phyloP scores from a whole-genome alignment of 2,797 vertebrate genomes.

The Sphenopsis melanotis region DNA sequence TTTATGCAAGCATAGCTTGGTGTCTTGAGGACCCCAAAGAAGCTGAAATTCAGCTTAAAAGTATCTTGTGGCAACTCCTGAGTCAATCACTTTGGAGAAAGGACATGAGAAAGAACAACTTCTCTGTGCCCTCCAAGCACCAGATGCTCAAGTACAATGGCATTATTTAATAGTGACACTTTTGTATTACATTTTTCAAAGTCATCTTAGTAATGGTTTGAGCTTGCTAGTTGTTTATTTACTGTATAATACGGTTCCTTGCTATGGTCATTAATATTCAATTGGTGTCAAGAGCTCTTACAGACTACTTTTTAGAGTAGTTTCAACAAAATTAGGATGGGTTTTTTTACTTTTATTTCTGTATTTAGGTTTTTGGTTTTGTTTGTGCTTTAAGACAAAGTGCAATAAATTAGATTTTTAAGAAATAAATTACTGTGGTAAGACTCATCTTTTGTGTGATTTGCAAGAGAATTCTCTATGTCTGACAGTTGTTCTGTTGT shows the following conservation, averaged over 20 bases:
- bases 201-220: slow-evolving; percentile 35
- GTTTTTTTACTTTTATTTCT: slow-evolving; percentile 45
- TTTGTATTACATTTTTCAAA: slow-evolving; percentile 27
- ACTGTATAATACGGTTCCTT: slow-evolving; percentile 41
- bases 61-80: neutral
- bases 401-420: slow-evolving; percentile 72
- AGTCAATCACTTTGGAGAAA: neutral
- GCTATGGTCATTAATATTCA: slow-evolving; percentile 38
- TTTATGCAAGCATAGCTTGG: neutral
- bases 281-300: slow-evolving; percentile 15
- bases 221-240: slow-evolving; percentile 27
- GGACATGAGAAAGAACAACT: neutral
- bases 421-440: slow-evolving; percentile 38
- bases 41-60: neutral
- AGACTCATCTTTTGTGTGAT: slow-evolving; percentile 43
- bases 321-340: slow-evolving; percentile 19
- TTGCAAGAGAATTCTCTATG: neutral
- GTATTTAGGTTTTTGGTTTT: slow-evolving; percentile 32
- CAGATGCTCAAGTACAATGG: neutral
- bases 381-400: slow-evolving; percentile 71
- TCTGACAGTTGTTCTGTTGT: neutral
- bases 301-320: slow-evolving; percentile 40
- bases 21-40: slow-evolving; percentile 9
- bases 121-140: neutral
- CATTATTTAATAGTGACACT: slow-evolving; percentile 36